A percentile compares a stretch with the other conserved stretches of the same genome.
Evolutionary conservation across 2,888 invertebrate genomes (phyloP).

Genomic region (Leptodirus hochenwartii): DNA sequence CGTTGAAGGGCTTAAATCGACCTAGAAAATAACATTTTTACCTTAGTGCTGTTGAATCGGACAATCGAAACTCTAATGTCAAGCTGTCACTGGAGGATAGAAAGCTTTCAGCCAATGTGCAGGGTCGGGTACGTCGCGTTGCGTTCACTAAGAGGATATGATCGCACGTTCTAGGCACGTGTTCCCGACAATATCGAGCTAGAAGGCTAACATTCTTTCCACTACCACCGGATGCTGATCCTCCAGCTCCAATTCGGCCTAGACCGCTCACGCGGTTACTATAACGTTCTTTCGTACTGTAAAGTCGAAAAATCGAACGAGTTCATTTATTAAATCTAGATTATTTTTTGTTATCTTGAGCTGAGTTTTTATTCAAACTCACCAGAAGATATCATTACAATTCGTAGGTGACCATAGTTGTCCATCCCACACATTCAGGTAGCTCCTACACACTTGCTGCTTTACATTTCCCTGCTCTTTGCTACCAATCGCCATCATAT

Average conservation of each 20-base stretch:
- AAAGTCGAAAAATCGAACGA: too few species aligned
- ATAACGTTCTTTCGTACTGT: too few species aligned
- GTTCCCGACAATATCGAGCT: slow-evolving; percentile 66
- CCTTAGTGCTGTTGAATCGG: slow-evolving; percentile 74
- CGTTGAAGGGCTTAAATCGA: too few species aligned
- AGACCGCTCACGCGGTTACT: too few species aligned
- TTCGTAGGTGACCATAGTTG: slow-evolving; percentile 55
- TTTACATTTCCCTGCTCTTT: too few species aligned
- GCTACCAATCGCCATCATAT: slow-evolving; percentile 27
- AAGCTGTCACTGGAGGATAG: slow-evolving; percentile 64
- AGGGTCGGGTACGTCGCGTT: slow-evolving; percentile 44
- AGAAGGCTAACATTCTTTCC: slow-evolving; percentile 54
- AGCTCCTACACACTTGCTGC: slow-evolving; percentile 67
- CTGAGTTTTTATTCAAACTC: not conserved
- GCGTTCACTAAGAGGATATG: slow-evolving; percentile 48
- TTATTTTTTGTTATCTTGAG: too few species aligned
- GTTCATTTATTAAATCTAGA: too few species aligned
- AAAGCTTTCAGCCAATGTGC: slow-evolving; percentile 60
- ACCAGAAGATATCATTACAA: slow-evolving; percentile 72
- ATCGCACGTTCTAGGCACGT: slow-evolving; percentile 68
- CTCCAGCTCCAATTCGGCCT: slow-evolving; percentile 12
- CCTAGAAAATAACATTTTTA: slow-evolving; percentile 31
- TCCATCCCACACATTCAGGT: slow-evolving; percentile 77
- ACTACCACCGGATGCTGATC: slow-evolving; percentile 30
- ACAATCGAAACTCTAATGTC: slow-evolving; percentile 59